phyloP scores from a whole-genome alignment of 2,888 invertebrate genomes.

The Bombylius major region DNA sequence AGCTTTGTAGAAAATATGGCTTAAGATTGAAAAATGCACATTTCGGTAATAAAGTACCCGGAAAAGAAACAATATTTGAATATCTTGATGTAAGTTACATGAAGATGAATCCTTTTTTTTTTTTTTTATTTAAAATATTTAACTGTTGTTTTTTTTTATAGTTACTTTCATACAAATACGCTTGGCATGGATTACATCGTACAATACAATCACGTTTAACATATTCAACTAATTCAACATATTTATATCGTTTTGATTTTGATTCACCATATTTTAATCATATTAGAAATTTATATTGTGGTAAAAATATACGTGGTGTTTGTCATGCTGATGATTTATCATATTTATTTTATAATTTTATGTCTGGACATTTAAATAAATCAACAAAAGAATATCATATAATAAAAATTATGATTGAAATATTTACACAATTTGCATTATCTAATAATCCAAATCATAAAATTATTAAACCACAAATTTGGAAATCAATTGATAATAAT shows the following conservation, averaged over 20 bases:
- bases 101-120: too few relatives aligned
- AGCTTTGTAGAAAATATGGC: slow-evolving; percentile 26
- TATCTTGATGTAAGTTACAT: slow-evolving; percentile 29
- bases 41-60: slow-evolving; percentile 35
- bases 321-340: slow-evolving; percentile 36
- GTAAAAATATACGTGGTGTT: slow-evolving; percentile 31
- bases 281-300: slow-evolving; percentile 31
- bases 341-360: slow-evolving; percentile 33
- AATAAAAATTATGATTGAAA: slow-evolving; percentile 29
- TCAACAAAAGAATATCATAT: slow-evolving; percentile 31
- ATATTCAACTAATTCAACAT: slow-evolving; percentile 29
- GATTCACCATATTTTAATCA: slow-evolving; percentile 35
- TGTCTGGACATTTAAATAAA: slow-evolving; percentile 27
- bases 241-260: slow-evolving; percentile 33
- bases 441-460: slow-evolving; percentile 29
- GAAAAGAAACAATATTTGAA: slow-evolving; percentile 29
- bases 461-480: slow-evolving; percentile 9
- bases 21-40: slow-evolving; percentile 34
- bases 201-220: slow-evolving; percentile 26
- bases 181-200: slow-evolving; percentile 35
- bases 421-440: slow-evolving; percentile 30
- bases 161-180: slow-evolving; percentile 26
- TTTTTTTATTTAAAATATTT: too few relatives aligned
- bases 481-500: slow-evolving; percentile 23
- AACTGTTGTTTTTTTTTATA: slow-evolving; percentile 6